Conservation (phyloP, 1,140 invertebrate species). For the Trachymyrmex cornetzi region DNA sequence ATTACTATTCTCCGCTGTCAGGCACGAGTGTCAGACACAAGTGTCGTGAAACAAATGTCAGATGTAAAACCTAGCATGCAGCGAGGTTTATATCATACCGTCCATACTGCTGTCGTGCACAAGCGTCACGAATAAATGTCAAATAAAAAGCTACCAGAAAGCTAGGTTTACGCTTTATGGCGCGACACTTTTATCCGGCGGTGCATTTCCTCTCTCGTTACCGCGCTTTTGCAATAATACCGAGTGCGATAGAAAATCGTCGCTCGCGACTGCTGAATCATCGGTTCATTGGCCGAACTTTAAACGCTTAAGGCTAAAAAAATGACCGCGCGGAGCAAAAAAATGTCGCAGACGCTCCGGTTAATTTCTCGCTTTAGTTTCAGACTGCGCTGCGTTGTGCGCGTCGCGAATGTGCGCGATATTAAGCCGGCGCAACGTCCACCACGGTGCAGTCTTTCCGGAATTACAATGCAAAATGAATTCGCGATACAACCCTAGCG, state of each 20-base stretch:
- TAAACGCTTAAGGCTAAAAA: background rate
- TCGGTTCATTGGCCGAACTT: slow-evolving; percentile 6
- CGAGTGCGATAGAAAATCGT: slow-evolving; percentile 15
- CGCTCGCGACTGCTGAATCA: background rate
- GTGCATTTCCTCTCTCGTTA: background rate
- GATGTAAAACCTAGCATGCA: slow-evolving; percentile 37
- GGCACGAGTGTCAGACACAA: slow-evolving; percentile 49
- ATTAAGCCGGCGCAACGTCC: slow-evolving; percentile 15
- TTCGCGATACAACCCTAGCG: slow-evolving; percentile 42
- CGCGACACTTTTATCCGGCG: slow-evolving; percentile 36
- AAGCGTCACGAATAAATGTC: slow-evolving; percentile 56
- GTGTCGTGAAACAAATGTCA: slow-evolving; percentile 58
- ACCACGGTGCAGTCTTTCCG: slow-evolving; percentile 22
- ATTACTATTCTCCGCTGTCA: slow-evolving; percentile 38
- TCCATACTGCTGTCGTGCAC: slow-evolving; percentile 32
- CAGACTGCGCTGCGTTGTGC: background rate
- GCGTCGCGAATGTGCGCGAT: background rate
- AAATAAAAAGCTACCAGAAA: slow-evolving; percentile 56
- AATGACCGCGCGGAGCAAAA: background rate
- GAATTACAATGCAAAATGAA: slow-evolving; percentile 60
- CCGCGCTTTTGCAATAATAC: background rate
- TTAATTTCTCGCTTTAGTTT: slow-evolving; percentile 16
- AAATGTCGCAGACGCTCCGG: background rate
- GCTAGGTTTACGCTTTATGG: slow-evolving; percentile 30
- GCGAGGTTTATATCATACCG: slow-evolving; percentile 32